These are phyloP conservation scores for Aphrophora alni DNA, from an alignment of 2,888 invertebrate species.

Conservation along the genomic window DNA sequence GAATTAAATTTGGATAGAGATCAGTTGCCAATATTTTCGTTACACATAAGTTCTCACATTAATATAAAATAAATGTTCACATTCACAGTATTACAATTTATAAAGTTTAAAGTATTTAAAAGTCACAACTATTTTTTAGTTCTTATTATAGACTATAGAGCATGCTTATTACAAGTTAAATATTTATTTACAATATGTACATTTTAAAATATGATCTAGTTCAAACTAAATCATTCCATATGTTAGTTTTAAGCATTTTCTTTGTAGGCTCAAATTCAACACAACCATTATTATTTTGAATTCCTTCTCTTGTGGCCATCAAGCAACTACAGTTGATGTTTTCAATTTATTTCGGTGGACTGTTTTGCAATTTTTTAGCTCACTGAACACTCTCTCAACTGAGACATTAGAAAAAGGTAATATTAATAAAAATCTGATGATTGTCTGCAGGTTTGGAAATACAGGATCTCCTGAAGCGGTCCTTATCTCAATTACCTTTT, in stretches of 20 bases:
- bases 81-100: too few relatives aligned
- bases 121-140: too few relatives aligned
- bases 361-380: slow-evolving; percentile 45
- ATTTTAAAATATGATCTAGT: too few relatives aligned
- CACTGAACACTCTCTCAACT: slow-evolving; percentile 50
- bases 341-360: slow-evolving; percentile 47
- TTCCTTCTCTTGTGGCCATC: slow-evolving; percentile 40
- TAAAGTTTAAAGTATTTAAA: too few relatives aligned
- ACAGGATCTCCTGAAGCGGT: background rate
- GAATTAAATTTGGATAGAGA: too few relatives aligned
- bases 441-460: slow-evolving; percentile 11
- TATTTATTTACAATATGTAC: too few relatives aligned
- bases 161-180: too few relatives aligned
- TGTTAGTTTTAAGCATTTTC: slow-evolving; percentile 36
- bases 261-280: slow-evolving; percentile 43
- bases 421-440: slow-evolving; percentile 16
- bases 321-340: slow-evolving; percentile 45
- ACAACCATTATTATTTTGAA: slow-evolving; percentile 25
- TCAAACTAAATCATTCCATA: too few relatives aligned
- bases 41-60: too few relatives aligned
- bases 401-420: slow-evolving; percentile 47
- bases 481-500: slow-evolving; percentile 18
- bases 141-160: too few relatives aligned
- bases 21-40: too few relatives aligned
- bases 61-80: too few relatives aligned